phyloP scores from a whole-genome alignment of 1,140 invertebrate genomes.

The Drosophila erecta region DNA sequence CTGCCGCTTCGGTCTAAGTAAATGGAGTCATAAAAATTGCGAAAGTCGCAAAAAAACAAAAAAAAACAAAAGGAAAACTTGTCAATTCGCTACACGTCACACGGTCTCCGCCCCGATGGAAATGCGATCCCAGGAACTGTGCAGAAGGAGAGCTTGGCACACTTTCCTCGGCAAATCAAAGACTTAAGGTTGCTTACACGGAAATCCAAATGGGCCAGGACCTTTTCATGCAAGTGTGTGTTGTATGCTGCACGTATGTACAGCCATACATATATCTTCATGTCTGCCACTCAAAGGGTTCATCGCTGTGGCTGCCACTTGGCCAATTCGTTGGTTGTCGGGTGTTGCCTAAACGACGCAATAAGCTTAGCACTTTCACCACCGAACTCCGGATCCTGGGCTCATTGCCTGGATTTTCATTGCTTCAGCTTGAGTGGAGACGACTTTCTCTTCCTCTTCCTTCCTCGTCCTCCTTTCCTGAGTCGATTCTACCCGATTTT shows the following conservation, averaged over 20 bases:
- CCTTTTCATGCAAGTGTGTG: slow-evolving; percentile 12
- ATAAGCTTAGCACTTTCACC: slow-evolving; percentile 76
- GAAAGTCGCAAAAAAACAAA: slow-evolving; percentile 45
- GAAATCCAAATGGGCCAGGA: slow-evolving; percentile 50
- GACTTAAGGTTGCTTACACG: slow-evolving; percentile 74
- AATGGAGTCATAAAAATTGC: slow-evolving; percentile 81
- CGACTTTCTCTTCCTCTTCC: slow-evolving; percentile 15
- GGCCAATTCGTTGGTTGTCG: slow-evolving; percentile 63
- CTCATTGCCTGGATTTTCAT: slow-evolving; percentile 64
- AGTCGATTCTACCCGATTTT: slow-evolving; percentile 16
- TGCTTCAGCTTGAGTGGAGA: slow-evolving; percentile 75
- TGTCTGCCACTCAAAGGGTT: slow-evolving; percentile 72
- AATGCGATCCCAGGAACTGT: slow-evolving; percentile 50
- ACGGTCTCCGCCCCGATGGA: slow-evolving; percentile 47
- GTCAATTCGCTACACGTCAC: slow-evolving; percentile 75
- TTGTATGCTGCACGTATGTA: slow-evolving; percentile 12
- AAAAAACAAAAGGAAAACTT: slow-evolving; percentile 63
- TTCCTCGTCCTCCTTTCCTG: background rate
- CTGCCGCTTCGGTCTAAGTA: slow-evolving; percentile 39
- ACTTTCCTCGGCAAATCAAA: slow-evolving; percentile 62
- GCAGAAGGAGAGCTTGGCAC: slow-evolving; percentile 28
- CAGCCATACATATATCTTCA: slow-evolving; percentile 19
- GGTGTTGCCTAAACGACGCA: slow-evolving; percentile 78
- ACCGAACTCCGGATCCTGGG: slow-evolving; percentile 5
- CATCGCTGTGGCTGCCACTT: slow-evolving; percentile 54